phyloP scores from a whole-genome alignment of 2,113 vertebrate species.

The Axis porcinus region DNA sequence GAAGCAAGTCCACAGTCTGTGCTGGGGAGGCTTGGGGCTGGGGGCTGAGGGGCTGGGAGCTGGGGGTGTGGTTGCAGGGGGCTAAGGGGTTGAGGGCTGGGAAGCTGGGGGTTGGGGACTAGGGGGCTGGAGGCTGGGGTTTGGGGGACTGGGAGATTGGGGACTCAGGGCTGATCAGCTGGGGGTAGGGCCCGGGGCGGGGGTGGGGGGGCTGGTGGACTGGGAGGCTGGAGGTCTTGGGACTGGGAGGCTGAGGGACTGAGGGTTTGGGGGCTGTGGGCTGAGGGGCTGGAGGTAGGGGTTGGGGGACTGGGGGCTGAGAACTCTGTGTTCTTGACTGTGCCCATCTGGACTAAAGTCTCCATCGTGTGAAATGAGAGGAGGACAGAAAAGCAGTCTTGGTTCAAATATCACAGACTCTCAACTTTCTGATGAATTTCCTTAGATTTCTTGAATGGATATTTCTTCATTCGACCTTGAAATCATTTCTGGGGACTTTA shows the following conservation, averaged over 20 bases:
- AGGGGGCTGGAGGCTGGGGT: too few species aligned
- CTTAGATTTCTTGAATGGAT: not conserved
- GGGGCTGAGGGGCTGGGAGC: not conserved
- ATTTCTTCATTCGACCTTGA: not conserved
- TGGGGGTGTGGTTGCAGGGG: not conserved
- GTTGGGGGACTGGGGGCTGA: not conserved
- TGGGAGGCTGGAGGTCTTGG: too few species aligned
- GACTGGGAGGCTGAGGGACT: not conserved
- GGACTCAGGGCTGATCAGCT: not conserved
- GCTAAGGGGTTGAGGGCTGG: not conserved
- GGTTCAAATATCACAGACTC: not conserved
- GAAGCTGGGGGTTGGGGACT: not conserved
- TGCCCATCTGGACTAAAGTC: not conserved
- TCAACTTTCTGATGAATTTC: not conserved
- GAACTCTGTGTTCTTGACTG: not conserved
- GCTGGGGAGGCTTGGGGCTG: not conserved
- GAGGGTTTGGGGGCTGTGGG: not conserved
- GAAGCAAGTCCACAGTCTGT: not conserved
- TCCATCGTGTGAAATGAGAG: not conserved
- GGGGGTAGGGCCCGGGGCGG: not conserved
- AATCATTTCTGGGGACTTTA: not conserved
- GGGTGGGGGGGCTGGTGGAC: not conserved
- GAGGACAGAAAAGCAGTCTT: not conserved
- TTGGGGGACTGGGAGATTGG: not conserved
- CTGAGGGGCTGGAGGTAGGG: not conserved